Evolutionary conservation across 2,888 invertebrate genomes (phyloP), one percentile per base, ranked within the genome.

Genomic region (Molanna angustata): DNA sequence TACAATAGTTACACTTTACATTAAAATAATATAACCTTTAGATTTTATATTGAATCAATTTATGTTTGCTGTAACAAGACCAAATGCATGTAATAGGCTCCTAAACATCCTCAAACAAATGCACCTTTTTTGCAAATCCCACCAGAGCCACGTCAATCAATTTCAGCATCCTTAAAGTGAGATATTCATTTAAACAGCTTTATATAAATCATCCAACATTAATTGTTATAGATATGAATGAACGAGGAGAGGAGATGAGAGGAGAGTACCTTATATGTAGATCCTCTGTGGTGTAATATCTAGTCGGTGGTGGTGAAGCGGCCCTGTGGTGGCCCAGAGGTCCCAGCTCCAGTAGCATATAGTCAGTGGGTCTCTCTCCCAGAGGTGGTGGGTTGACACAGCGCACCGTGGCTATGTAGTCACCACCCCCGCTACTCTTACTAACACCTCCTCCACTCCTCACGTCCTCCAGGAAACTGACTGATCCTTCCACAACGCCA

Each of bases 361-460:
- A 46, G 37, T 52, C 47, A 4, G 47, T 35, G 16, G 20, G 44
- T 19, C 27, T 33, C 22, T 75, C 75, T 61, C 69, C 69, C 49
- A 76, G 71, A 61, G 76, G 75, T 60, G 73, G 72, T 60, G 76
- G 76, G 66, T 77, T 77, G 55, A 76, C 74, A 64, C 76, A 76
- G 56, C 72, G 73, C 64, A 77, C 77, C 33, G 76, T 77, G 39
- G 77, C 77, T 62, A 77, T 67, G 68, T 77, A 77, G 17, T 72
- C 74, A 9, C 67, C 69, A 54, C 55, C 46, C 16, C 61, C 45
- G 9, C 67, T 69, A 52, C 52, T 40, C 20, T 60, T 39, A 54
- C 56, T 54, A 11, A 67, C 69, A 52, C 52, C 44, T 17, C 60
- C 42, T 54, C 56, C 54, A 16, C 50, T 42, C 27, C 52, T 31